Percentiles rank a stretch among this genome's conserved stretches.
Evolutionary conservation across 2,113 vertebrate species (phyloP).

Genomic region (Urocitellus parryii): DNA sequence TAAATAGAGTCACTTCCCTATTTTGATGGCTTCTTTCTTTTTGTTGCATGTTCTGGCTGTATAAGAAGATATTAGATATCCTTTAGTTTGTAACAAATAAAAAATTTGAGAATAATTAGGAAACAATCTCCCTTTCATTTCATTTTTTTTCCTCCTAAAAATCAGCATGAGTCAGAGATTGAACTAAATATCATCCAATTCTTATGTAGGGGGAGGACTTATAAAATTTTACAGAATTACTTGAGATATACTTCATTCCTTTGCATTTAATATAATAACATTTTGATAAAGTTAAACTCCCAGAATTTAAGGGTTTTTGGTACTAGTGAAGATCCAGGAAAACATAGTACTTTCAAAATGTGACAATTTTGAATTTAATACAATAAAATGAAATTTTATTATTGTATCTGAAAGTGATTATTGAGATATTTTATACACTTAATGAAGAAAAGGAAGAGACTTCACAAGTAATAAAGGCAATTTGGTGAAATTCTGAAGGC

Average conservation of each 20-base stretch:
- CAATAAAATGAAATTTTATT: not conserved
- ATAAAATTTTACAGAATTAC: not conserved
- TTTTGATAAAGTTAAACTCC: not conserved
- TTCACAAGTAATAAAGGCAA: not conserved
- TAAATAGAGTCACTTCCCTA: not conserved
- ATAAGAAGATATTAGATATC: not conserved
- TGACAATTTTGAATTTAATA: slow-evolving; percentile 1
- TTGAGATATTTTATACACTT: not conserved
- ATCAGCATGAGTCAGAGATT: not conserved
- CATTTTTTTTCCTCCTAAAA: not conserved
- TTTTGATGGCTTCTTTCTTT: not conserved
- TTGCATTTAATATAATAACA: not conserved
- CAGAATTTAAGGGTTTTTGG: not conserved
- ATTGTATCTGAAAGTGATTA: not conserved
- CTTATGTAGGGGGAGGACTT: not conserved
- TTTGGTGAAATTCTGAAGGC: not conserved
- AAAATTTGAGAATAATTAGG: not conserved
- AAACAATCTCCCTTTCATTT: not conserved
- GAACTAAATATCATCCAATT: not conserved
- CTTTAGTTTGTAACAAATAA: not conserved
- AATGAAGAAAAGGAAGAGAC: not conserved
- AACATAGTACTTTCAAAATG: not conserved
- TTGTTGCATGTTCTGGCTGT: not conserved
- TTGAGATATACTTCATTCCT: not conserved
- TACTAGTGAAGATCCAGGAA: not conserved